Evolutionary conservation across 2,888 invertebrate genomes (phyloP), one percentile per base, ranked within the genome.

Genomic region (Aromia moschata): DNA sequence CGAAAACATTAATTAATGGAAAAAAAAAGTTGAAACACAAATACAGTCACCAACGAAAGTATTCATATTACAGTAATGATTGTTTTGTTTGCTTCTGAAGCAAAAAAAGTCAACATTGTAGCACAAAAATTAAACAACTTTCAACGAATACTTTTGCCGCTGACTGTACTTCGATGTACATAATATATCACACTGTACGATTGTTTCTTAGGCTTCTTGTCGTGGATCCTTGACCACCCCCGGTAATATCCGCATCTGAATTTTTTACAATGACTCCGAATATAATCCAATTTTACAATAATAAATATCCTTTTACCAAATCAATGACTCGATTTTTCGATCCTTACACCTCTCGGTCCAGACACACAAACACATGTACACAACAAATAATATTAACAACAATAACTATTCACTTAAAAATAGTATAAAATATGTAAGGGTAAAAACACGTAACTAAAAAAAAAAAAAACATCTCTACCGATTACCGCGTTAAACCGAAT

Each of bases 351-450:
- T 70, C 68, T 68, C 70, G 64, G 64, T 58, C 67, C 73, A 73
- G 71, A 70, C 74, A 73, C 73, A 73, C 71, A 74, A 73, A 72
- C 69, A 72, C 68, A 17, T 41, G 71, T 67, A 17, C 33, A 63
- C 58, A 71, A 74, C 68, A 67, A 71, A 72, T 73, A 74, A 72
- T 70, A 73, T 73, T 72, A 74, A 73, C 69, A 74, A 72, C 72
- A 67, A 73, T 68, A 64, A 67, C 60, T 64, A 64, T 58, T 63
- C 64, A 63, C 61, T 68, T n/a, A 62, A 62, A 33, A 65, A 68
- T 67, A 62, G 67, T 54, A 64, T 15, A 40, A 56, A 59, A 59
- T 55, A 54, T 60, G 64, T 60, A 64, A 64, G 58, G 59, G 54
- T 60, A 62, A 66, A 47, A 67, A 68, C 63, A 66, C 63, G 60